Evolutionary conservation across 2,888 invertebrate genomes (phyloP), one percentile per base, ranked within the genome.

Genomic region (Tenthredo livida): DNA sequence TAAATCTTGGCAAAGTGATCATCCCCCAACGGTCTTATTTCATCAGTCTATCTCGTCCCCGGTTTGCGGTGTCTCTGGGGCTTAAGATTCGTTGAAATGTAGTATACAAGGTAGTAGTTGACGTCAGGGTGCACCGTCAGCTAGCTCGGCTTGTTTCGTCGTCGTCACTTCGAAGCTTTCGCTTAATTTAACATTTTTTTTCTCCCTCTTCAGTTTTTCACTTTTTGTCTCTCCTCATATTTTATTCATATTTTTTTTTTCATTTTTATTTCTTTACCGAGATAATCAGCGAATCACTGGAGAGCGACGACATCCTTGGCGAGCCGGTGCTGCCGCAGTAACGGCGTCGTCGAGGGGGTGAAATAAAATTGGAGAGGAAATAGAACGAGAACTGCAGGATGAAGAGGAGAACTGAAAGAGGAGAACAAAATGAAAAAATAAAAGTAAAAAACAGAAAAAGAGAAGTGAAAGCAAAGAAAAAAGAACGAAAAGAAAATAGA

Each of bases 221-320:
- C 0, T 78, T 58, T 78, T 54, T 54, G 21, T 33, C 65, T 58
- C 29, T 29, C 47, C 15, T 61, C 9, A 25, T 65, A 15, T 77
- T 54, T 77, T 40, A 10, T 61, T 80, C 37, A 15, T 43, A 37
- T 58, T 61, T 80, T 61, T 40, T 54, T 77, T 4, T 54, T 77
- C 54, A 12, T 3, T 29, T 54, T 54, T 12, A 61, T 61, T 78
- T 65, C 15, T 54, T 29, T 77, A 33, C 25, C 80, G 85, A 85
- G 90, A 90, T 91, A 91, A 92, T 92, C 91, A 92, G 90, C 90
- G 91, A 91, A 91, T 92, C 92, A 90, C 87, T 88, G 88, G 89
- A 89, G 88, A 89, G 87, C 86, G 25, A 77, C 77, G 77, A 54
- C 77, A 77, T 54, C 33, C 54, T 77, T 77, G 77, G 77, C 43